A percentile compares a stretch with the other conserved stretches of the same genome.
Conservation (phyloP, 2,113 vertebrate species). For the Calidris pygmaea region DNA sequence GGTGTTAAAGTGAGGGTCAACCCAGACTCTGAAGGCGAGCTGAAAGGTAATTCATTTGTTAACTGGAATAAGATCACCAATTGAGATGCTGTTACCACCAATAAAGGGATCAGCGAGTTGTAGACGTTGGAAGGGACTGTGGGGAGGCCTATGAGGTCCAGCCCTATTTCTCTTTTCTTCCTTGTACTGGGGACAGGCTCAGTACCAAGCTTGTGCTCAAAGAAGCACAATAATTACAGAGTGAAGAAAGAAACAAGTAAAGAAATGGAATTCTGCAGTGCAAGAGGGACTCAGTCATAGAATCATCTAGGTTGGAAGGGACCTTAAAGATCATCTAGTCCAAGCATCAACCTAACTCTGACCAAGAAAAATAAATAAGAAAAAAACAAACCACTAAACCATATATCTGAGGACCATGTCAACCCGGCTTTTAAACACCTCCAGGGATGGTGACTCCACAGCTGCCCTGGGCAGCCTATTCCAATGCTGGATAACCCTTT, state of each 20-base stretch:
- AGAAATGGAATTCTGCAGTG: background rate
- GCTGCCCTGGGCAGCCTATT: no score
- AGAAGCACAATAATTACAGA: background rate
- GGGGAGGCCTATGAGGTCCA: background rate
- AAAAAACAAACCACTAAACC: no score
- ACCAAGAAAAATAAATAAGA: no score
- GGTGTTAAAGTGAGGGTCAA: background rate
- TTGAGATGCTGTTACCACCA: background rate
- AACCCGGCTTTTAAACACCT: no score
- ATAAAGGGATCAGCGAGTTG: no score
- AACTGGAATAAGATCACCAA: background rate
- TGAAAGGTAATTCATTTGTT: background rate
- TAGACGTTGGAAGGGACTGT: background rate
- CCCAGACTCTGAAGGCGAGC: background rate
- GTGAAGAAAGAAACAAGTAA: constrained; percentile 22
- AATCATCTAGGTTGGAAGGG: no score
- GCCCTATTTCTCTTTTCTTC: background rate
- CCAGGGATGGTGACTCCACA: no score
- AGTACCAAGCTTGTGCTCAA: background rate
- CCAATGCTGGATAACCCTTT: no score
- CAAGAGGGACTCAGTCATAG: background rate
- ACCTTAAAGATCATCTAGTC: no score
- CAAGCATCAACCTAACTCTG: no score
- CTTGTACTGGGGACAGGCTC: background rate
- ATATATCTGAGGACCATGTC: no score